These are phyloP conservation scores for Rhynchophorus ferrugineus DNA, from an alignment of 1,140 invertebrate genomes.

Conservation along the genomic window DNA sequence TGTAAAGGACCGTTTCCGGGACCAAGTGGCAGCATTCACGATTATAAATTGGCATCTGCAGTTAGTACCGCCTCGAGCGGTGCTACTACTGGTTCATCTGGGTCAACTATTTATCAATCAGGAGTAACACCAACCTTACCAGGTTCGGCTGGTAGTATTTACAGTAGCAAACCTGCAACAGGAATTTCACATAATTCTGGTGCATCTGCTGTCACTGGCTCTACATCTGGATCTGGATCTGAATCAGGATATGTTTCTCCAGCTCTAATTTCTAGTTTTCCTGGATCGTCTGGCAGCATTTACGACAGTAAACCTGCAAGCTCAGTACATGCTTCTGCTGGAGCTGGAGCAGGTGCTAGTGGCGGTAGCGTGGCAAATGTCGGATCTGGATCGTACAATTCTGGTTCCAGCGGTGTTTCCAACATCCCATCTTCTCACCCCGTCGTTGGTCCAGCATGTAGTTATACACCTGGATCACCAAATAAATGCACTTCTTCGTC, in stretches of 20 bases:
- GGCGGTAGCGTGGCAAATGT: not conserved
- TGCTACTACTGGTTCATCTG: constrained; percentile 1
- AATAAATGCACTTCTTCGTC: too few species aligned
- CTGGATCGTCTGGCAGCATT: constrained; percentile 23
- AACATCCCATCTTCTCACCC: not conserved
- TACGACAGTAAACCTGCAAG: constrained; percentile 18
- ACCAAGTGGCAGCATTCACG: constrained; percentile 28
- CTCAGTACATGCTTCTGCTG: not conserved
- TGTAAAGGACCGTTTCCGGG: constrained; percentile 31
- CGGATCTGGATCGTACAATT: not conserved
- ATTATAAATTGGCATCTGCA: constrained; percentile 22
- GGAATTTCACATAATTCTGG: not conserved
- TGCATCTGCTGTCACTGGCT: not conserved
- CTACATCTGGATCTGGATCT: constrained; percentile 3
- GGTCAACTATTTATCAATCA: not conserved
- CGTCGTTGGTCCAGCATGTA: not conserved
- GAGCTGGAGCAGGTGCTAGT: not conserved
- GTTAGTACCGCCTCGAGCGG: not conserved
- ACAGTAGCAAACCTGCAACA: constrained; percentile 16
- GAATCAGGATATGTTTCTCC: constrained; percentile 8
- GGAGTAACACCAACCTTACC: constrained; percentile 2
- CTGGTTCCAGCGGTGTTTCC: not conserved
- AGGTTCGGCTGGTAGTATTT: constrained; percentile 18
- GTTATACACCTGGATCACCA: not conserved
- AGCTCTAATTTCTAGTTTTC: constrained; percentile 12